Conservation (phyloP, 2,888 invertebrate species). For the Prenolepis imparis region DNA sequence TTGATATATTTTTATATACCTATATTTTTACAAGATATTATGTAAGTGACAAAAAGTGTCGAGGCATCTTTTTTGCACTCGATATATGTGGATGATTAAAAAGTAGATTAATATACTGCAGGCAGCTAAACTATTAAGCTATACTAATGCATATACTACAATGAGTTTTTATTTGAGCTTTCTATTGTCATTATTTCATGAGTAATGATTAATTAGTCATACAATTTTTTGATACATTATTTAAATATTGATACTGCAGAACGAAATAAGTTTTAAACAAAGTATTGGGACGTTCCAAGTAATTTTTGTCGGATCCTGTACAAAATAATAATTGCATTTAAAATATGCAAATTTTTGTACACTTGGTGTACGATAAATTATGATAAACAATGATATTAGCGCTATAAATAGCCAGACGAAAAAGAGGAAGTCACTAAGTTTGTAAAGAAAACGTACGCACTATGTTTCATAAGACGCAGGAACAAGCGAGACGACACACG, state of each 20-base stretch:
- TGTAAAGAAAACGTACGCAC: constrained; percentile 35
- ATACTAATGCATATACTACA: not conserved
- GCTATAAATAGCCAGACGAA: constrained; percentile 26
- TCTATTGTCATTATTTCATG: not conserved
- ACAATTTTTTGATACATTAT: not conserved
- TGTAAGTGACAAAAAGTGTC: not conserved
- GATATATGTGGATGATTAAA: not conserved
- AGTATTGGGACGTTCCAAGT: not conserved
- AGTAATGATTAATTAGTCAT: not conserved
- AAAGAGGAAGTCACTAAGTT: constrained; percentile 52
- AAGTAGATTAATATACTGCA: not conserved
- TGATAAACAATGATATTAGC: not conserved
- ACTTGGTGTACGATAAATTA: not conserved
- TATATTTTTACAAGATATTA: not conserved
- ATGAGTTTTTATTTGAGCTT: not conserved
- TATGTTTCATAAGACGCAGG: constrained; percentile 15
- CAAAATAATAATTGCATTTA: not conserved
- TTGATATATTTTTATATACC: not conserved
- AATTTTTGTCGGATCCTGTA: not conserved
- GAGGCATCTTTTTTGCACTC: not conserved
- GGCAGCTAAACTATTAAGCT: constrained; percentile 26
- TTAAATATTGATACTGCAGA: not conserved
- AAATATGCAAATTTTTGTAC: not conserved
- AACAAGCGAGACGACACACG: constrained; percentile 43
- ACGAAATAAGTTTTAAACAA: not conserved